Evolutionary conservation across 2,113 vertebrate genomes (phyloP).

Genomic region (Limanda limanda): DNA sequence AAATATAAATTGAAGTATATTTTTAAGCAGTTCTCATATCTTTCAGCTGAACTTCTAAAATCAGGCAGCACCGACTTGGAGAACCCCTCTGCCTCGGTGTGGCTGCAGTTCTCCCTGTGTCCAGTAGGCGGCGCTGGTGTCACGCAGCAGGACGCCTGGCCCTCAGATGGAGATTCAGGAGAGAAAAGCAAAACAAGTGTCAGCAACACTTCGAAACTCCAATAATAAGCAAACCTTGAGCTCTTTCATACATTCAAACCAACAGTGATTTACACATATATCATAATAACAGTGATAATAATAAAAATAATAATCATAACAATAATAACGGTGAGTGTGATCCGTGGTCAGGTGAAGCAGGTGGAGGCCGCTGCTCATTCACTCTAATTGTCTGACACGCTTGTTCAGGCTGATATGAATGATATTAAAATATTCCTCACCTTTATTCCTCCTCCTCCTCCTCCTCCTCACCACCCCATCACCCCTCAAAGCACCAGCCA

Average conservation of each 20-base stretch:
- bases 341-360: slow-evolving; percentile 34
- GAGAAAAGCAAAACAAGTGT: slow-evolving; percentile 47
- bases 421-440: slow-evolving; percentile 65
- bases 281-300: too few relatives aligned
- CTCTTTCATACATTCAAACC: neutral
- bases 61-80: neutral
- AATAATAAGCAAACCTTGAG: neutral
- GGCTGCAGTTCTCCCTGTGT: neutral
- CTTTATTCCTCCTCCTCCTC: slow-evolving; percentile 44
- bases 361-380: slow-evolving; percentile 51
- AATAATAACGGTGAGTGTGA: slow-evolving; percentile 20
- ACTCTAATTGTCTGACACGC: slow-evolving; percentile 53
- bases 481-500: slow-evolving; percentile 34
- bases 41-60: neutral
- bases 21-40: neutral
- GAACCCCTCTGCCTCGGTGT: neutral
- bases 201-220: slow-evolving; percentile 6
- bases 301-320: too few relatives aligned
- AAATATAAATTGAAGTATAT: neutral
- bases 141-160: slow-evolving; percentile 59
- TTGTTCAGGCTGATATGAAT: slow-evolving; percentile 44
- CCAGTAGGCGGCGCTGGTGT: slow-evolving; percentile 82
- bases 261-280: too few relatives aligned
- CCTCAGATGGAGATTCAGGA: neutral
- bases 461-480: neutral